Conservation (phyloP, 2,797 vertebrate genomes). For the Buphagus erythrorhynchus region DNA sequence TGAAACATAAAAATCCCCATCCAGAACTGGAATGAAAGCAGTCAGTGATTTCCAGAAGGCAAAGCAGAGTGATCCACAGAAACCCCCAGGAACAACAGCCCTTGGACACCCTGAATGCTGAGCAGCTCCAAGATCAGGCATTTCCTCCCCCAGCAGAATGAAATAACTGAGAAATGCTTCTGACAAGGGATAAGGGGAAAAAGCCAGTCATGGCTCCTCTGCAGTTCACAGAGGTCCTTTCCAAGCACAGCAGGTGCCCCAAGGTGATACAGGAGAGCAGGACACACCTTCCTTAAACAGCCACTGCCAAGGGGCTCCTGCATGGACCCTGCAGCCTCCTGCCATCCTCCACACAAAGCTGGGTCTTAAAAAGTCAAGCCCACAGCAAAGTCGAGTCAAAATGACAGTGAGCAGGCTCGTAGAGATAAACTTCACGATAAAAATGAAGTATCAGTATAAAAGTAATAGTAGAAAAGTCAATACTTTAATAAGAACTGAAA, state of each 20-base stretch:
- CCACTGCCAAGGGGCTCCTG: neutral
- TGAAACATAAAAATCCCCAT: neutral
- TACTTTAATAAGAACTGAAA: neutral
- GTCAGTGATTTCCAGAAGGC: neutral
- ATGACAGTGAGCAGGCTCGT: accelerated
- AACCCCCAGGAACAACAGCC: neutral
- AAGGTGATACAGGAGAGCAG: neutral
- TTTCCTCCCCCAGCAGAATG: accelerated
- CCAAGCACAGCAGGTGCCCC: neutral
- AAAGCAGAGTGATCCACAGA: neutral
- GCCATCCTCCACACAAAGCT: neutral
- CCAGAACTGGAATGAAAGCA: neutral
- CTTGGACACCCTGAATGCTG: neutral
- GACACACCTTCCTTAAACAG: neutral
- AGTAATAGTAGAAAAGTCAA: neutral
- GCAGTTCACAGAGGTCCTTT: neutral
- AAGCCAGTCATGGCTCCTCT: accelerated
- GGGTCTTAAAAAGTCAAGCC: neutral
- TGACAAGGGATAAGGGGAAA: neutral
- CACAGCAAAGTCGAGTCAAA: accelerated
- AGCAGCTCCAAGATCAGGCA: neutral
- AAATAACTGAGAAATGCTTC: neutral
- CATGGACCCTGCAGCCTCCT: neutral
- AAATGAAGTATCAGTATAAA: neutral
- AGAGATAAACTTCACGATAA: neutral